These are phyloP conservation scores for Patella vulgata DNA, from an alignment of 1,140 invertebrate genomes.

Conservation along the genomic window DNA sequence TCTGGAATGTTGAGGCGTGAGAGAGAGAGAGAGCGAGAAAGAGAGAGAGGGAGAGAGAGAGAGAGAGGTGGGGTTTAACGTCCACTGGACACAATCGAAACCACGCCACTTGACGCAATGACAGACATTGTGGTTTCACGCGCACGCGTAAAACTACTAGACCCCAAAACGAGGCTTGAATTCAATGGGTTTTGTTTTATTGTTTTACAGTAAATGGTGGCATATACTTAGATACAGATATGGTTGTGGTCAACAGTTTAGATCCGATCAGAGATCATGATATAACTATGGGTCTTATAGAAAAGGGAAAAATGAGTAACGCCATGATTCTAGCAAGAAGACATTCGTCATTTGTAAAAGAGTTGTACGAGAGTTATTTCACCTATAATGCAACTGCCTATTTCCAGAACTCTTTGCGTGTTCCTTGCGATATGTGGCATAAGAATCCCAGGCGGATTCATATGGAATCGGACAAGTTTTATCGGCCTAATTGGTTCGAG, in stretches of 20 bases:
- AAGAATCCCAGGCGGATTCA: constrained; percentile 20
- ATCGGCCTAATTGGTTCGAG: constrained; percentile 35
- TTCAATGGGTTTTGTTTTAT: too few species aligned
- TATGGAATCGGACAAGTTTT: constrained; percentile 25
- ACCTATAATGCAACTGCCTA: constrained; percentile 19
- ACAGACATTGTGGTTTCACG: too few species aligned
- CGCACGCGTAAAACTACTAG: too few species aligned
- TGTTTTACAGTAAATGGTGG: constrained; percentile 18
- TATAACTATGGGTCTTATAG: constrained; percentile 28
- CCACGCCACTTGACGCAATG: too few species aligned
- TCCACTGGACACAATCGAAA: too few species aligned
- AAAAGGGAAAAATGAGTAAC: constrained; percentile 36
- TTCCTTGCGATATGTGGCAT: constrained; percentile 31
- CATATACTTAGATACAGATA: constrained; percentile 30
- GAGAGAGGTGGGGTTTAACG: too few species aligned
- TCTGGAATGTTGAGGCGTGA: too few species aligned
- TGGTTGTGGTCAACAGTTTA: constrained; percentile 18
- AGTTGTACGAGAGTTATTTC: constrained; percentile 31
- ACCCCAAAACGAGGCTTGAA: too few species aligned
- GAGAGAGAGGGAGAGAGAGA: too few species aligned
- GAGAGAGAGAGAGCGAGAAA: too few species aligned
- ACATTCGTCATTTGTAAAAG: constrained; percentile 22
- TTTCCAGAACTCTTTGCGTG: constrained; percentile 33
- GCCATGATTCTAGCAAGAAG: constrained; percentile 27
- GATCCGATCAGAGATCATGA: constrained; percentile 11